Evolutionary conservation across 2,113 vertebrate genomes (phyloP), one percentile per base, ranked within the genome.

Genomic region (Lophochroa leadbeateri): DNA sequence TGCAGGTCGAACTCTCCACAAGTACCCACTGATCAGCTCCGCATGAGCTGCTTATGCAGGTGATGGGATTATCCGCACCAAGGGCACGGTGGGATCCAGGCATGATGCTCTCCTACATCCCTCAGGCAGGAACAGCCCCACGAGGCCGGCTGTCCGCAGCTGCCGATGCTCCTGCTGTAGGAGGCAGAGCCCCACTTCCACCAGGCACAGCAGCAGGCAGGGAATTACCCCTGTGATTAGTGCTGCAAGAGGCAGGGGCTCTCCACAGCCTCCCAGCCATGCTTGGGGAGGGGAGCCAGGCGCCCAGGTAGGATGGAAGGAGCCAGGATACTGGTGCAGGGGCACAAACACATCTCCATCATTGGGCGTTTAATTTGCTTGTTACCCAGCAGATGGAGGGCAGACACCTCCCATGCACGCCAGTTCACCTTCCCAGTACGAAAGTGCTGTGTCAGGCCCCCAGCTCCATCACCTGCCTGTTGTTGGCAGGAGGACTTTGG

Each of bases 1-100:
- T 1, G 7, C 11, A 1, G 13, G 58, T n/a, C 50, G 39, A 3
- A 50, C 16, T 2, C 83, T n/a, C 49, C 5, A 1, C 41, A 1
- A 17, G 4, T 9, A 10, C 43, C 21, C 6, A 29, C 19, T 0
- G 10, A 31, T 28, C 35, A 57, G 83, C 60, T 39, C 75, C 6
- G 1, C 16, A 0, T 21, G 17, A 82, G 88, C 86, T 0, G 60
- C 88, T 78, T 75, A 49, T 1, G 6, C 1, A 13, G 75, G 49
- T 6, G 2, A 74, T 3, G 68, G 79, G 82, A 82, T 94, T 68
- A 57, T 43, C 86, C 0, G 0, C 77, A 6, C 24, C 61, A 46
- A 88, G 93, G 88, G 65, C 65, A 21, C 0, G 0, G 20, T 1
- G 39, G 53, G 33, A 58, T 35, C 21, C 43, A 17, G 43, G 43